Conservation (phyloP, 2,888 invertebrate genomes). For the Gari tellinella region DNA sequence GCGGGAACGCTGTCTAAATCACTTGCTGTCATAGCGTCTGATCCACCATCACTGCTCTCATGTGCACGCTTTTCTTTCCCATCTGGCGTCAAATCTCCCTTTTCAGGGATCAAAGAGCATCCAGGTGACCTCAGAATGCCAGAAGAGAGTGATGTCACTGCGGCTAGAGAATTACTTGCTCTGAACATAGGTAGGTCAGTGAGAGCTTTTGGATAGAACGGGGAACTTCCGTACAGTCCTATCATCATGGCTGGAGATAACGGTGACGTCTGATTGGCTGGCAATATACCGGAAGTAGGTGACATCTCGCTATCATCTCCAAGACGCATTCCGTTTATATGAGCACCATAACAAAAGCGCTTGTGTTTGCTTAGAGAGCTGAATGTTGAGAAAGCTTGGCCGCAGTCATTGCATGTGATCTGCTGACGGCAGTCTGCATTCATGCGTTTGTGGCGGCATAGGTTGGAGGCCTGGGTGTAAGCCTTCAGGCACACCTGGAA, state of each 20-base stretch:
- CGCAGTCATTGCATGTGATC: conserved; percentile 97
- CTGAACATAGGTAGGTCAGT: conserved; percentile 65
- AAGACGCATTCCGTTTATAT: conserved; percentile 76
- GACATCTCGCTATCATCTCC: conserved; percentile 61
- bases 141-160: conserved; percentile 52
- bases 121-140: conserved; percentile 46
- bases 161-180: conserved; percentile 55
- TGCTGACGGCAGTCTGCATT: conserved; percentile 96
- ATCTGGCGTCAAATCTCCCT: conserved; percentile 43
- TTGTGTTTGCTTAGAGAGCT: conserved; percentile 98
- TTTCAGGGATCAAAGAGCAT: conserved; percentile 48
- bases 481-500: conserved; percentile 91
- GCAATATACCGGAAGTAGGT: conserved; percentile 41
- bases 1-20: conserved; percentile 71
- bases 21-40: conserved; percentile 66
- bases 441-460: conserved; percentile 99
- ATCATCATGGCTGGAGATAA: conserved; percentile 70
- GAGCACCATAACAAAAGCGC: conserved; percentile 94
- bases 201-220: conserved; percentile 75
- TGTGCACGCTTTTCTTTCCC: conserved; percentile 46
- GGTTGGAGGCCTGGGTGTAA: conserved; percentile 99
- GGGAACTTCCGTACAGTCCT: conserved; percentile 73
- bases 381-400: conserved; percentile 95
- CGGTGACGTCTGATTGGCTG: conserved; percentile 54
- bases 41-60: conserved; percentile 61